Percentiles rank a stretch among this genome's conserved stretches.
phyloP scores from a whole-genome alignment of 2,113 vertebrate species.

The Gymnarchus niloticus region DNA sequence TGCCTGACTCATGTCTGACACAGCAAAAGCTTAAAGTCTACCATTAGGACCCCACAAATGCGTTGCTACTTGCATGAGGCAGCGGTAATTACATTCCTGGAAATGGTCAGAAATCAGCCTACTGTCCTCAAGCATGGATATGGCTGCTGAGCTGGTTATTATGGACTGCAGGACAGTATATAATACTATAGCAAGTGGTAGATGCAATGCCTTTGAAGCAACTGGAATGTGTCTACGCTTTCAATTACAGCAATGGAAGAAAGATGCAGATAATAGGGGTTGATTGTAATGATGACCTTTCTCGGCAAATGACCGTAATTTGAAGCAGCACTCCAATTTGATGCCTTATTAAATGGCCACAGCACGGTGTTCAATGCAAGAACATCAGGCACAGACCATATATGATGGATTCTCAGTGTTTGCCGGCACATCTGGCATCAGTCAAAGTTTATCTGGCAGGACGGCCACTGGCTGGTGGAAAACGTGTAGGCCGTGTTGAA shows the following conservation, averaged over 20 bases:
- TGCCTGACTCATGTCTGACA: not conserved
- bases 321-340: conserved; percentile 20
- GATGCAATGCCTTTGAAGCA: not conserved
- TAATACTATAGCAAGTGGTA: not conserved
- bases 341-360: conserved; percentile 3
- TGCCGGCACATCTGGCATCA: too few relatives aligned
- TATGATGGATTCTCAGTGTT: not conserved
- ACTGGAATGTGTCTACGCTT: conserved; percentile 17
- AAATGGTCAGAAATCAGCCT: not conserved
- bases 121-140: not conserved
- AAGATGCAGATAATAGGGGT: conserved; percentile 27
- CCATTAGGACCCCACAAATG: too few relatives aligned
- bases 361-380: not conserved
- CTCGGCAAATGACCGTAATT: conserved; percentile 38
- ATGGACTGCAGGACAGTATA: not conserved
- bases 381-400: not conserved
- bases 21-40: not conserved
- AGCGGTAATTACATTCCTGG: conserved; percentile 6
- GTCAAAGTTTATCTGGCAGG: not conserved
- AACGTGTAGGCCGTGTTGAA: not conserved
- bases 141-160: not conserved
- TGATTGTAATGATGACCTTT: conserved; percentile 36
- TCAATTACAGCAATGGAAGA: conserved; percentile 24
- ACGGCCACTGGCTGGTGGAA: not conserved
- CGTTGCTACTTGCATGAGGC: not conserved